Evolutionary conservation across 1,140 invertebrate genomes (phyloP), one percentile per base, ranked within the genome.

Genomic region (Atta colombica): DNA sequence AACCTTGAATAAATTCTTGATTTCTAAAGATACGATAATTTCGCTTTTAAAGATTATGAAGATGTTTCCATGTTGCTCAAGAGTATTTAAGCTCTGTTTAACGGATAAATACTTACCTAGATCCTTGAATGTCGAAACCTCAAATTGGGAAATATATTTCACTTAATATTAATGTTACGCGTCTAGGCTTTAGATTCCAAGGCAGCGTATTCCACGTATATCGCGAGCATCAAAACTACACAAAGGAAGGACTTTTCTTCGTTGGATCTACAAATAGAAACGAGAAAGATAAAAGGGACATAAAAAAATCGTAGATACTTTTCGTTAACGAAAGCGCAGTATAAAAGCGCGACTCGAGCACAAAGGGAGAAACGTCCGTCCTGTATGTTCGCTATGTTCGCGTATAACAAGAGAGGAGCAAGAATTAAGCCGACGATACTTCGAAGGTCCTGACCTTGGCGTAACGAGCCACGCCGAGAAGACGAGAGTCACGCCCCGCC

Each of bases 401-500:
- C 80, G 58, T 58, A 63, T 71, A 78, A 84, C 80, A 45, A 45
- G 58, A 66, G 66, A 66, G 69, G 81, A 58, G 28, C 25, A 55
- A 60, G 88, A 82, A 89, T 89, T 89, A 87, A 90, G 65, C 66
- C 87, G 87, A 53, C 66, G 87, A 75, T 85, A 78, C 69, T 51
- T 69, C 77, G 88, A 89, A 89, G 88, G 65, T 68, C 88, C 28
- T 60, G 85, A 66, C 88, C 88, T 90, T 90, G 88, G 89, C 35
- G 45, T 81, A 88, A 90, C 88, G 81, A 90, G 89, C 77, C 85
- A 78, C 66, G 85, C 61, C 49, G 55, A 80, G 81, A 86, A 87
- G 49, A 60, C 28, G 45, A 86, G 65, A 86, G 90, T 92, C 87
- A 92, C 88, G 85, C 88, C 90, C 85, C 53, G 87, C 82, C 87